Conservation (phyloP, 2,113 vertebrate species). For the Elephas maximus region DNA sequence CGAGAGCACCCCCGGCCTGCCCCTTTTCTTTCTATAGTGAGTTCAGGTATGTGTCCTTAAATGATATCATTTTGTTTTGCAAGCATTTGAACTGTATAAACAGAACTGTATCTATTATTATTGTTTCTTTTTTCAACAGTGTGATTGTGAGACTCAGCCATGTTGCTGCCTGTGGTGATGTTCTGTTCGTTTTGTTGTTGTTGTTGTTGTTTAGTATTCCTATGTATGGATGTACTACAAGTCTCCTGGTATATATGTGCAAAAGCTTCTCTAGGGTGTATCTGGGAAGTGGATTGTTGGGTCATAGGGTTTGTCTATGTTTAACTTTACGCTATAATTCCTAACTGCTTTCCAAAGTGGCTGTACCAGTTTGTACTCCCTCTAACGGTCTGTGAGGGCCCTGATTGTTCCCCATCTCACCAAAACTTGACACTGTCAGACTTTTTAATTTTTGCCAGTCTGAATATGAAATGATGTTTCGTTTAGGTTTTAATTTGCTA, state of each 20-base stretch:
- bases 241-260: background rate
- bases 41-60: background rate
- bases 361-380: background rate
- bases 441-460: background rate
- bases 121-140: background rate
- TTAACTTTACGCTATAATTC: background rate
- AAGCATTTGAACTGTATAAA: background rate
- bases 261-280: background rate
- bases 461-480: background rate
- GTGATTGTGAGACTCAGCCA: background rate
- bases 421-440: background rate
- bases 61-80: background rate
- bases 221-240: background rate
- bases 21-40: background rate
- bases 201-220: background rate
- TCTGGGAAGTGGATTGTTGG: background rate
- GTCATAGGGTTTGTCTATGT: background rate
- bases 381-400: background rate
- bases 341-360: background rate
- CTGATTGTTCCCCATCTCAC: background rate
- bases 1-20: background rate
- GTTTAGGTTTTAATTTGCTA: slow-evolving; percentile 32
- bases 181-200: background rate
- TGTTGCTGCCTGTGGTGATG: too few relatives aligned
- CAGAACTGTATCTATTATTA: background rate